Base-by-base conservation (phyloP, 1,140 invertebrate species). In the Cydia splendana region DNA sequence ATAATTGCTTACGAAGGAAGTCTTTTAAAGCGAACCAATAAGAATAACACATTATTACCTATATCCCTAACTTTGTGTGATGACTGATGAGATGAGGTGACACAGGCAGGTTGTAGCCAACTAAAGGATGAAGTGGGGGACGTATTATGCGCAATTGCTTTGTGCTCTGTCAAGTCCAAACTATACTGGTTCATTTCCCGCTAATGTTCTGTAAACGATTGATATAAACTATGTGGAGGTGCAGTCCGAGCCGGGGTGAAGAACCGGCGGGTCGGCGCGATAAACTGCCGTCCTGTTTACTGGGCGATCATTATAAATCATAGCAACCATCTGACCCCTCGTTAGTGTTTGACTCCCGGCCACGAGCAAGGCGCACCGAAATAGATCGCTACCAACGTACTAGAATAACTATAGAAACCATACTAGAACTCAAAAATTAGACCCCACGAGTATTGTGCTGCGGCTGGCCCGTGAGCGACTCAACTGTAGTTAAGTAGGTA, bases 251-350 rank as follows among this genome's bases (percentile, higher is more conserved):
- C 77, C 83, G 83, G 84, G 88, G 88, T 90, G 87, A 90, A 89
- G 87, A 90, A 89, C 87, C 75, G 79, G 48, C 83, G 80, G 82
- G 81, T 81, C 84, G 81, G 77, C 75, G 67, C 82, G 89, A 91
- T 91, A 91, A 89, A 82, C 76, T 20, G 48, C 80, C 78, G 80
- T 81, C 79, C 81, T 87, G 82, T 85, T 87, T 81, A 82, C 84
- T 87, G 78, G 81, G 75, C 82, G 80, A 85, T 85, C 84, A 87
- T 87, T 88, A 88, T 91, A 88, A 91, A 89, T 88, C 87, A 89
- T 84, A 85, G 82, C 88, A 62, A 76, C 79, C 82, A 87, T 90
- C 79, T 89, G 86, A 89, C 85, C 87, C 80, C 83, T 83, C 78
- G 84, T 83, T 86, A 85, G 75, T 81, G 75, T 80, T 81, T 77